These are phyloP conservation scores for Myxocyprinus asiaticus DNA, from an alignment of 2,113 vertebrate genomes.

Conservation along the genomic window DNA sequence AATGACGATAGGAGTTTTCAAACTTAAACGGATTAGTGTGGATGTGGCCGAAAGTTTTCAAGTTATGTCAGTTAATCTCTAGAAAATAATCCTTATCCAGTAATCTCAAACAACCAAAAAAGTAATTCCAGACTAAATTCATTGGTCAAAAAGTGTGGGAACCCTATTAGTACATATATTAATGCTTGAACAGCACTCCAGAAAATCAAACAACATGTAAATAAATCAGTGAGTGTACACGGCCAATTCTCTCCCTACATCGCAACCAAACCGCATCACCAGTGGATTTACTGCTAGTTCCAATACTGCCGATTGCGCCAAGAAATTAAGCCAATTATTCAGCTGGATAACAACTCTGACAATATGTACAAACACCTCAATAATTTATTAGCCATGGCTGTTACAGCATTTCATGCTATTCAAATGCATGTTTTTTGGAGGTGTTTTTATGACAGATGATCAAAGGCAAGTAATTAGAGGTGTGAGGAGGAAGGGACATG, in stretches of 20 bases:
- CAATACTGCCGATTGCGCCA: constrained; percentile 43
- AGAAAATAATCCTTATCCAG: too few relatives aligned
- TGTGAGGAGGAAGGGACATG: constrained; percentile 35
- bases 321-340: constrained; percentile 61
- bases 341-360: constrained; percentile 50
- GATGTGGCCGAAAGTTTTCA: too few relatives aligned
- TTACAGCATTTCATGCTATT: constrained; percentile 54
- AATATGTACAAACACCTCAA: constrained; percentile 57
- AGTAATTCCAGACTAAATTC: too few relatives aligned
- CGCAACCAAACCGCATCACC: constrained; percentile 23
- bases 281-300: constrained; percentile 48
- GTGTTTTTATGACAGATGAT: constrained; percentile 49
- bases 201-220: background rate
- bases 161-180: constrained; percentile 22
- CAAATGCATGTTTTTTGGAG: constrained; percentile 47
- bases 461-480: constrained; percentile 58
- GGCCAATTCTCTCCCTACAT: constrained; percentile 23
- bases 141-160: background rate
- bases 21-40: too few relatives aligned
- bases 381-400: constrained; percentile 61
- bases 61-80: too few relatives aligned
- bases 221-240: background rate
- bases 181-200: background rate
- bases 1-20: too few relatives aligned
- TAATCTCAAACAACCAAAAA: too few relatives aligned